phyloP scores from a whole-genome alignment of 2,888 invertebrate species.

The Caprella mutica region DNA sequence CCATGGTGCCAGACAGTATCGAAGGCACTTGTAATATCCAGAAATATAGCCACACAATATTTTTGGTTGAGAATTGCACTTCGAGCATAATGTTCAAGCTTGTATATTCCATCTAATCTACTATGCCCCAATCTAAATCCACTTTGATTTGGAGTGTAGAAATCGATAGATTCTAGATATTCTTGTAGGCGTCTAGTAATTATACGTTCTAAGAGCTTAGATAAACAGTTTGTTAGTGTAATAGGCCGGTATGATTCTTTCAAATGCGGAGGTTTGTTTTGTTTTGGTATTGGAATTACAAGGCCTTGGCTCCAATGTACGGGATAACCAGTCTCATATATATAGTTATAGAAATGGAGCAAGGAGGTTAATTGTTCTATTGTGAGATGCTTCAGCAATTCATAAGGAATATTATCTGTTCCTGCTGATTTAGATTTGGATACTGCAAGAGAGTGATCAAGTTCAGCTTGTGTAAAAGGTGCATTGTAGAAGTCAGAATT shows the following conservation, averaged over 20 bases:
- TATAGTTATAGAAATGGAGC: background rate
- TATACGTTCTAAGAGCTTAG: background rate
- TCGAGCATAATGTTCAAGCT: background rate
- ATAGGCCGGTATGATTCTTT: background rate
- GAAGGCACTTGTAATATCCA: background rate
- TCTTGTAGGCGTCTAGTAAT: background rate
- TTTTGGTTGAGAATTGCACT: background rate
- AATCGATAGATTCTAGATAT: background rate
- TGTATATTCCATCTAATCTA: background rate
- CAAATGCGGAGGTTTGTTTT: background rate
- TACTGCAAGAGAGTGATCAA: too few species aligned
- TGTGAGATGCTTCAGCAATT: background rate
- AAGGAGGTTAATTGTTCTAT: background rate
- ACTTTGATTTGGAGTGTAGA: background rate
- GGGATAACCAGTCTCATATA: background rate
- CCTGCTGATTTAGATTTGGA: background rate
- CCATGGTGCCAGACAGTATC: conserved; percentile 1
- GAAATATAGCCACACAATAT: background rate
- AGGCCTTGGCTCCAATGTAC: background rate
- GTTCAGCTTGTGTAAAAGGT: background rate
- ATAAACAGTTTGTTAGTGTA: background rate
- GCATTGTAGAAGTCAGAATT: too few species aligned
- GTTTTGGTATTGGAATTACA: background rate
- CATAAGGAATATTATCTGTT: background rate
- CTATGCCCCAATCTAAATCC: background rate